Conservation (phyloP, 2,113 vertebrate genomes). For the Numenius arquata region DNA sequence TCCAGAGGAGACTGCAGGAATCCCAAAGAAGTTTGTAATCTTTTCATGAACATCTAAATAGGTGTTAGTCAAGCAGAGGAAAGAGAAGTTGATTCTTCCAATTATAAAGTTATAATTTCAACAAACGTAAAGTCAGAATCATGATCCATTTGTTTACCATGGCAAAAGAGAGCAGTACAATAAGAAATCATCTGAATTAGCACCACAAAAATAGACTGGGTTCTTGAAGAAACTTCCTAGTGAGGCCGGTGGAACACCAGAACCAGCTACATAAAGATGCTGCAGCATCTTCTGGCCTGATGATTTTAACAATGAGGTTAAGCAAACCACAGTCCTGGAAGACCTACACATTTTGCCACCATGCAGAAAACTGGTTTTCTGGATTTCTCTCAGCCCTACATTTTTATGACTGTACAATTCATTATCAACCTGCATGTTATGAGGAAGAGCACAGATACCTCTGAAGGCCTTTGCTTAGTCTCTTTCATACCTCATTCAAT, state of each 20-base stretch:
- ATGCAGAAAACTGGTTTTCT: neutral
- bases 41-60: neutral
- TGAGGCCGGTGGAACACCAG: neutral
- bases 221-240: neutral
- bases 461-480: neutral
- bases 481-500: neutral
- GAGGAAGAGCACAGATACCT: neutral
- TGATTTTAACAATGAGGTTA: neutral
- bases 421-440: neutral
- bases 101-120: rapidly evolving
- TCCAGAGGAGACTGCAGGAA: neutral
- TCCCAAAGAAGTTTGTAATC: rapidly evolving
- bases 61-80: rapidly evolving
- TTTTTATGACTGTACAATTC: neutral
- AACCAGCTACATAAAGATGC: neutral
- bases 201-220: rapidly evolving
- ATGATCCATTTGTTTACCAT: neutral
- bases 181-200: neutral
- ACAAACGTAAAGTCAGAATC: neutral
- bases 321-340: neutral
- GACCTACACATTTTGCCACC: neutral
- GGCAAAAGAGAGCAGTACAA: rapidly evolving
- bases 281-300: rapidly evolving
- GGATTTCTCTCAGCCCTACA: neutral
- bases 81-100: neutral